Percentiles rank a stretch among this genome's conserved stretches.
Evolutionary conservation across 2,888 invertebrate genomes (phyloP).

Genomic region (Elmis aenea): DNA sequence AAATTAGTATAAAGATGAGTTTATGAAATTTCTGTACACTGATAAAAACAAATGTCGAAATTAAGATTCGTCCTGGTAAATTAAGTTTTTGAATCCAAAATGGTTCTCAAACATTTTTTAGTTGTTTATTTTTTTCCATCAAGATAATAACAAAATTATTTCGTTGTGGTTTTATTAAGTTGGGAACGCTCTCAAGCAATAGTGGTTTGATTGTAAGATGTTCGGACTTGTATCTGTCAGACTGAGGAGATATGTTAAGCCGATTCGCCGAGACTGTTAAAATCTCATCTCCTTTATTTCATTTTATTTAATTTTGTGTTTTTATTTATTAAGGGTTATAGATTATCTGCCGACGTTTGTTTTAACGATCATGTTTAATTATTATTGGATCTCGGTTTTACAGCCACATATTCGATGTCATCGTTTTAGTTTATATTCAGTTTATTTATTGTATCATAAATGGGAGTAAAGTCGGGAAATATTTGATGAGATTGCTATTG

Average conservation of each 20-base stretch:
- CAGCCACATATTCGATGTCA: slow-evolving; percentile 30
- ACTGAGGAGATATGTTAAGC: slow-evolving; percentile 32
- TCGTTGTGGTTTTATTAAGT: too few relatives aligned
- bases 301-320: slow-evolving; percentile 29
- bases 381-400: slow-evolving; percentile 30
- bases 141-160: too few relatives aligned
- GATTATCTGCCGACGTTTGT: slow-evolving; percentile 34
- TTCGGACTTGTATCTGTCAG: slow-evolving; percentile 33
- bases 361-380: slow-evolving; percentile 35
- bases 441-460: slow-evolving; percentile 37
- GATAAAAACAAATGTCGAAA: too few relatives aligned
- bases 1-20: too few relatives aligned
- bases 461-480: slow-evolving; percentile 31
- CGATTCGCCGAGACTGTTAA: slow-evolving; percentile 29
- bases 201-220: slow-evolving; percentile 29
- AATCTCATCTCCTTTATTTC: slow-evolving; percentile 28
- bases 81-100: too few relatives aligned
- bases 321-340: slow-evolving; percentile 32
- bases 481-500: slow-evolving; percentile 27
- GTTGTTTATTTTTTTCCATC: too few relatives aligned
- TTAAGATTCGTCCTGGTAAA: too few relatives aligned
- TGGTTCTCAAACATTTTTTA: too few relatives aligned
- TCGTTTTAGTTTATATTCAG: slow-evolving; percentile 32
- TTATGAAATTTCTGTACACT: too few relatives aligned
- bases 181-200: too few relatives aligned